Evolutionary conservation across 1,140 invertebrate genomes (phyloP).

Genomic region (Formica selysi): DNA sequence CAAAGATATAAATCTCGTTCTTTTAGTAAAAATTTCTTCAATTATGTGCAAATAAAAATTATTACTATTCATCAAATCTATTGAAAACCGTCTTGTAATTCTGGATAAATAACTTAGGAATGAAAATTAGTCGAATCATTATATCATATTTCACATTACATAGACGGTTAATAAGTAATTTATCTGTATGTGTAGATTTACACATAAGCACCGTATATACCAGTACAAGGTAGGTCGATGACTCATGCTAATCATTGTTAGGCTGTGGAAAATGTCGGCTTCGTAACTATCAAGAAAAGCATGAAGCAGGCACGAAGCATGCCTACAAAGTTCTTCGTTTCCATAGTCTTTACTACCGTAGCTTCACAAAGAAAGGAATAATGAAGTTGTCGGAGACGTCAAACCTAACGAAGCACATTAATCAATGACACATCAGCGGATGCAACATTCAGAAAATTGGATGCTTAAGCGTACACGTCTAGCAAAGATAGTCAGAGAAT

Average conservation of each 20-base stretch:
- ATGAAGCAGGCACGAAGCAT: background rate
- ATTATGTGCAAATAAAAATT: conserved; percentile 37
- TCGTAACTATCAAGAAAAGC: conserved; percentile 13
- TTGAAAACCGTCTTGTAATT: conserved; percentile 34
- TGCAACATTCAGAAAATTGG: background rate
- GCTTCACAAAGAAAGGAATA: background rate
- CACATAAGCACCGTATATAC: background rate
- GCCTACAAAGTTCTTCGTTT: background rate
- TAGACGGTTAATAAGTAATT: conserved; percentile 21
- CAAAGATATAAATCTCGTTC: background rate
- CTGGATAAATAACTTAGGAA: background rate
- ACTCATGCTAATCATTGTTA: conserved; percentile 55
- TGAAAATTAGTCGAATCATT: conserved; percentile 38
- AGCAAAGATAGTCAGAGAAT: background rate
- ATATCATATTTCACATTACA: conserved; percentile 7
- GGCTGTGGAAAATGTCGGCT: conserved; percentile 19
- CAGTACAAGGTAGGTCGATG: conserved; percentile 43
- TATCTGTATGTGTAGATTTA: background rate
- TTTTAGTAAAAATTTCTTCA: conserved; percentile 4
- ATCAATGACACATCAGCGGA: conserved; percentile 12
- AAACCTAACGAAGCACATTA: conserved; percentile 6
- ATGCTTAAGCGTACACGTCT: background rate
- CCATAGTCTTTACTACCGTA: background rate
- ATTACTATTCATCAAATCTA: conserved; percentile 18
- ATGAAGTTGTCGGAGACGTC: conserved; percentile 10